Evolutionary conservation across 2,888 invertebrate species (phyloP), one percentile per base, ranked within the genome.

Genomic region (Drosophila antonietae): DNA sequence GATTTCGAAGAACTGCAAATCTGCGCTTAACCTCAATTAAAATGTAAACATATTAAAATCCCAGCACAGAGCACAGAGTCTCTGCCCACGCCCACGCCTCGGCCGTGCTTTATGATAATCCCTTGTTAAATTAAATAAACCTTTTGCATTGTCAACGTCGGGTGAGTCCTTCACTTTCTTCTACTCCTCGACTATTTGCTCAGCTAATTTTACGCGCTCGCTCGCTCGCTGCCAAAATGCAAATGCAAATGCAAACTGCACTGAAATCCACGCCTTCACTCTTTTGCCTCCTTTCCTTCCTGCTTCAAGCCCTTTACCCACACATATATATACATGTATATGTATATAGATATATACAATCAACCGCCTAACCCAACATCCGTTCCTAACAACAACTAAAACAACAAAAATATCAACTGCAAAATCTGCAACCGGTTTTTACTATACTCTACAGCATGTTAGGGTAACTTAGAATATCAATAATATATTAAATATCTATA

Each of bases 1-100:
- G 71, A 51, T 68, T 76, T 74, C 67, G 75, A 75, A 63, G 74
- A 74, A 52, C 56, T 44, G 39, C 68, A 76, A 86, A 89, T 83
- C 89, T 81, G 73, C 70, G 79, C 89, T 86, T 86, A 86, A 83
- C 89, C 86, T 83, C 88, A 88, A 89, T 86, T 89, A 88, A 85
- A 82, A 88, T 83, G 77, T 83, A 88, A 89, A 89, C 86, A 88
- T 88, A 85, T 89, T 81, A 85, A 89, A 81, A 77, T 79, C 81
- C 70, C 74, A 71, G 55, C 68, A 56, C 71, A n/a, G 5, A 28
- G n/a, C 15, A 8, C 39, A 5, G 4, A 65, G 20, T 35, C 39
- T 23, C 43, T 23, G 39, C 35, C 28, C 28, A 28, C 28, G 3
- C 28, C 28, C 5, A 28, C 47, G 37, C 59, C 9, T 1, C 55